Evolutionary conservation across 1,140 invertebrate species (phyloP).

Genomic region (Gryllus bimaculatus): DNA sequence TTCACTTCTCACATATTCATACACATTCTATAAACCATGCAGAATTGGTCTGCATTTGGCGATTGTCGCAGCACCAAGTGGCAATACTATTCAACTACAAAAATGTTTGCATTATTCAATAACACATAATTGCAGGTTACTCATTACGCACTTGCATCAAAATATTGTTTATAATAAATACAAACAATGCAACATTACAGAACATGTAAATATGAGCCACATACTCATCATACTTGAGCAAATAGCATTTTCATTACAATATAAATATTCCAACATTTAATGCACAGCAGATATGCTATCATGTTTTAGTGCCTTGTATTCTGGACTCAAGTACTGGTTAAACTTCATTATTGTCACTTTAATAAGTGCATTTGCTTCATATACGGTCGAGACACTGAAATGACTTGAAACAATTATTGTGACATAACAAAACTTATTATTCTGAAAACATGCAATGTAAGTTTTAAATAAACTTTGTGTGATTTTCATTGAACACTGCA

Average conservation of each 20-base stretch:
- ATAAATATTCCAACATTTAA: not conserved
- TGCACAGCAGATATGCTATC: not conserved
- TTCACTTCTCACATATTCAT: constrained; percentile 1
- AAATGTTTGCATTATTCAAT: not conserved
- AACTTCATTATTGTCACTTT: not conserved
- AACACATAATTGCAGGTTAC: not conserved
- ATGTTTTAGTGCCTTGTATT: not conserved
- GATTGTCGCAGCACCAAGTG: not conserved
- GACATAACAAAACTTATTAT: not conserved
- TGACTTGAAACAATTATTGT: not conserved
- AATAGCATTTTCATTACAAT: not conserved
- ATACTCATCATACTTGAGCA: not conserved
- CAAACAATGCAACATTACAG: not conserved
- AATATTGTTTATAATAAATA: not conserved
- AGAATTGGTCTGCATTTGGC: not conserved
- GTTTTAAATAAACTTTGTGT: no score
- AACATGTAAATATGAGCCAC: not conserved
- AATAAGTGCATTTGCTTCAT: not conserved
- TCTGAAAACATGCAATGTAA: no score
- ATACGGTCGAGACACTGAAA: no score
- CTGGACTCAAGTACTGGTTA: not conserved
- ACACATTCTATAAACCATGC: not conserved
- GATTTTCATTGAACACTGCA: no score
- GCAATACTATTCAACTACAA: not conserved
- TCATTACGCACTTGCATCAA: not conserved